Evolutionary conservation across 2,888 invertebrate genomes (phyloP).

Genomic region (Drosophila prostipennis): DNA sequence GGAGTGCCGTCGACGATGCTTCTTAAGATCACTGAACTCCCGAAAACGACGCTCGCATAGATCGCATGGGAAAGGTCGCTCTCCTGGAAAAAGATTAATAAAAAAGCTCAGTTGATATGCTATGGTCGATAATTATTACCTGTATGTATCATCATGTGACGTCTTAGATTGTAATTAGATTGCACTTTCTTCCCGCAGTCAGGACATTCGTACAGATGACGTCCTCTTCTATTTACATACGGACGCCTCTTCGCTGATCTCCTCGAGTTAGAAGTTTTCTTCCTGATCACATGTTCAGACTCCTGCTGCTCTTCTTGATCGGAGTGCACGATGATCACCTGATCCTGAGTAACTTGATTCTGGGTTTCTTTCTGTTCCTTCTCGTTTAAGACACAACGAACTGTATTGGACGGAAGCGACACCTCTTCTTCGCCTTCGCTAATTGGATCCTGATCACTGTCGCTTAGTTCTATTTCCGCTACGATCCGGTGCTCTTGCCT

Average conservation of each 20-base stretch:
- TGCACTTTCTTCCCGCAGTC: slow-evolving; percentile 83
- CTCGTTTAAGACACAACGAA: slow-evolving; percentile 63
- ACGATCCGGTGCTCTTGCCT: slow-evolving; percentile 63
- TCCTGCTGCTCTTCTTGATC: slow-evolving; percentile 63
- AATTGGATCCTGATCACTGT: slow-evolving; percentile 52
- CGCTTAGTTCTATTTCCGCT: slow-evolving; percentile 77
- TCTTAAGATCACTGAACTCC: slow-evolving; percentile 83
- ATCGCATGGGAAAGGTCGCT: slow-evolving; percentile 83
- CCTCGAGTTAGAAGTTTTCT: slow-evolving; percentile 48
- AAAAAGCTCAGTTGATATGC: neutral
- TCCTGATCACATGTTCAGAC: slow-evolving; percentile 44
- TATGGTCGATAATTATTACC: slow-evolving; percentile 57
- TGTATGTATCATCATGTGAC: slow-evolving; percentile 84
- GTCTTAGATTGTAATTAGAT: slow-evolving; percentile 82
- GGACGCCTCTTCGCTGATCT: slow-evolving; percentile 48
- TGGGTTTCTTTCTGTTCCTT: neutral
- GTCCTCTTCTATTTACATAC: slow-evolving; percentile 76
- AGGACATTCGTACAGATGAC: slow-evolving; percentile 81
- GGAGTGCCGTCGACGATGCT: slow-evolving; percentile 82
- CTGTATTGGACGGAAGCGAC: slow-evolving; percentile 56
- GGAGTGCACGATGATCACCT: slow-evolving; percentile 61
- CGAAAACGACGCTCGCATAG: slow-evolving; percentile 83
- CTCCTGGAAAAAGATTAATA: slow-evolving; percentile 64
- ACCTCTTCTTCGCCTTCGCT: slow-evolving; percentile 45
- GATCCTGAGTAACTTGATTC: slow-evolving; percentile 16